A percentile compares a stretch with the other conserved stretches of the same genome.
These are phyloP conservation scores for Seriola aureovittata DNA, from an alignment of 2,113 vertebrate genomes.

Conservation along the genomic window DNA sequence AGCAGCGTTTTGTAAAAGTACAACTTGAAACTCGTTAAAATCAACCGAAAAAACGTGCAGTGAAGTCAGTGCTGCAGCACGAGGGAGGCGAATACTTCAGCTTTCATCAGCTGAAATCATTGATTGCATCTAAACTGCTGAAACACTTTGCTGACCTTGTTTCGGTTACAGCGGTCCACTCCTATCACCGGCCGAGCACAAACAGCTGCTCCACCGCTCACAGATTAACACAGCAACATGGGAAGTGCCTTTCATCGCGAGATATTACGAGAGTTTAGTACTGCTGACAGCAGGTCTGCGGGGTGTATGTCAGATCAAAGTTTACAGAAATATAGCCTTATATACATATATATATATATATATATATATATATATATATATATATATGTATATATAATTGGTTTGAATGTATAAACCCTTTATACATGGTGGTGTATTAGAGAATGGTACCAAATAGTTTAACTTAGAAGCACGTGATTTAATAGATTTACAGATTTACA, in stretches of 20 bases:
- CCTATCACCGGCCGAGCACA: neutral
- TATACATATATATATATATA: too few species aligned
- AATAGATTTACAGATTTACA: neutral
- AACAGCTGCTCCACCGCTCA: neutral
- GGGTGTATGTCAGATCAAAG: too few species aligned
- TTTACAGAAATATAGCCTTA: too few species aligned
- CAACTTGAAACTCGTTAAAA: neutral
- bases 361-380: too few species aligned
- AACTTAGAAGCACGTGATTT: neutral
- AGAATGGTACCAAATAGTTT: neutral
- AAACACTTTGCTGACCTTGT: conserved; percentile 49
- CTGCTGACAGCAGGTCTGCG: neutral
- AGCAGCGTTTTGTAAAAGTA: neutral
- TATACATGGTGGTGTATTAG: neutral
- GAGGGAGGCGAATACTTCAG: neutral
- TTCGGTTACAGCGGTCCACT: neutral
- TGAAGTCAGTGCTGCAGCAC: neutral
- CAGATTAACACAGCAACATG: neutral
- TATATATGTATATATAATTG: neutral
- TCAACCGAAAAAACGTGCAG: neutral
- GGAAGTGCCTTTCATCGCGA: conserved; percentile 31
- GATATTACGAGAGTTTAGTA: conserved; percentile 23
- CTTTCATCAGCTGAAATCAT: neutral
- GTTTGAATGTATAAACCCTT: neutral
- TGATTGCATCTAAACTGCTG: neutral